Evolutionary conservation across 2,888 invertebrate species (phyloP), one percentile per base, ranked within the genome.

Genomic region (Erebia epiphron): DNA sequence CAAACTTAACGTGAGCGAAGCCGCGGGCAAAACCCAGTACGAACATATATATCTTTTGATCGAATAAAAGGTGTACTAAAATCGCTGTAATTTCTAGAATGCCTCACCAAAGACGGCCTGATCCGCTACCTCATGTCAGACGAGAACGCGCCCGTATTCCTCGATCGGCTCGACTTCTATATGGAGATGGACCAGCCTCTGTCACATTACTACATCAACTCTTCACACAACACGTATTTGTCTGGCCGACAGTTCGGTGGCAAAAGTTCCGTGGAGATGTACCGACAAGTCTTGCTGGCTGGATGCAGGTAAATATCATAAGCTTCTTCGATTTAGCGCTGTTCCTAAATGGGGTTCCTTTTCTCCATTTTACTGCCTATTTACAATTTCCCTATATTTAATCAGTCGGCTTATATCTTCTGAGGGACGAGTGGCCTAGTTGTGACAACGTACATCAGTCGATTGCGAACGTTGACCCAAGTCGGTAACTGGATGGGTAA

Each of bases 181-280:
- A 97, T 97, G 97, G 99, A 99, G 77, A 99, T 99, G 99, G 99
- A 99, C 87, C 99, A 99, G 86, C 98, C 99, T 0, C 88, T 99
- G 68, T 96, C 98, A 10, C 99, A 99, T 87, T 99, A 99, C 93
- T 99, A 99, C 93, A 99, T 99, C 83, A 99, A 99, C 94, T 99
- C 98, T 73, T 98, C 98, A 74, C 99, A 99, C 88, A 99, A 99
- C 88, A 99, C 99, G 14, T 99, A 99, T 89, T 94, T 99, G 75
- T 96, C 96, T 41, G 99, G 99, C 0, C 91, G 99, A 74, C 99
- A 99, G 94, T 99, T 99, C 87, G 99, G 99, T 68, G 99, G 99
- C 14, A 98, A 97, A 90, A 98, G 98, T 75, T 98, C 98, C 79
- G 99, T 99, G 4, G 99, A 99, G 93, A 99, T 99, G 98, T 99